Evolutionary conservation across 92 coral and sea anemone genomes (phyloP), one percentile per base, ranked within the genome.

Genomic region (Pocillopora meandrina): DNA sequence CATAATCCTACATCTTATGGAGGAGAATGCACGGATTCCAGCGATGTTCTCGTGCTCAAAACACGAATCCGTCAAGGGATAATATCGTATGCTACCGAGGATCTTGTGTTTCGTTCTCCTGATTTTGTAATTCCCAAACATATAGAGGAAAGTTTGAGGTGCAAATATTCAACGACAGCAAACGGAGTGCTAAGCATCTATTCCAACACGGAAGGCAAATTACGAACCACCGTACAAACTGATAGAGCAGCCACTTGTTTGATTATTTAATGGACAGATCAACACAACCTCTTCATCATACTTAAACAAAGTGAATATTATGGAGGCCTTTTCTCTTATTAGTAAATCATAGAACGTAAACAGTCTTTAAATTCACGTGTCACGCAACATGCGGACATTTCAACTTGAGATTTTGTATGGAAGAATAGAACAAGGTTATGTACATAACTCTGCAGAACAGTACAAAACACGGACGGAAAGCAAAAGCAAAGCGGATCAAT

Each of bases 191-290:
- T 81, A 10, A 69, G 13, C 15, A 58, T 81, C 2, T 69, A 69
- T 18, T 81, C 60, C 57, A 59, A 81, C 77, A 68, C 69, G 13
- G 60, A 56, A 55, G 85, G 69, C 36, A 9, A 19, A 11, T 59
- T 81, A 34, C 60, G 60, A 33, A 10, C 11, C 60, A 61, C 9
- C 9, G 77, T 71, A 20, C 19, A 17, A 10, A 11, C 42, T 18
- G n/a, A 4, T 42, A 16, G 35, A 56, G 67, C 2, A 65, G 10
- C 56, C 7, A 3, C 2, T 18, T 35, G 69, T 36, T 47, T 42
- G n/a, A 56, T 60, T 21, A 12, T 70, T 35, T 70, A 35, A 36
- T 8, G 0, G 1, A 70, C 55, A 35, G 18, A 35, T 62, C 42
- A 34, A 2, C 7, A 13, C 7, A 16, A 16, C 17, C 42, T 56